These are phyloP conservation scores for Timandra comae DNA, from an alignment of 2,888 invertebrate species.

Conservation along the genomic window DNA sequence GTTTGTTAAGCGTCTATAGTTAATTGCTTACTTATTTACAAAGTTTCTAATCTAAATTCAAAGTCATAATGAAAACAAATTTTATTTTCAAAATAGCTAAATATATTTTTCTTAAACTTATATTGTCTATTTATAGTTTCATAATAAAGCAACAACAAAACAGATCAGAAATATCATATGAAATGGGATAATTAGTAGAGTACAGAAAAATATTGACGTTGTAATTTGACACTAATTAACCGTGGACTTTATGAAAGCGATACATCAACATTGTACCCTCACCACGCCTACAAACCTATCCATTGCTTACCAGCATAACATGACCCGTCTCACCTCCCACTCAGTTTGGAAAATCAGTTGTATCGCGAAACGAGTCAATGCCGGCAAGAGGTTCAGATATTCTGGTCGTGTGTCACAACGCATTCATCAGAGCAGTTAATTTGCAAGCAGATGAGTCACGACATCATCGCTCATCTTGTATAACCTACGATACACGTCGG, in stretches of 20 bases:
- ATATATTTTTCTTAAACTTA: too few species aligned
- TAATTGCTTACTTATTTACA: too few species aligned
- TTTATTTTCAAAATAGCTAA: too few species aligned
- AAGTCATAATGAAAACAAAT: too few species aligned
- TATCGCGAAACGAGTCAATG: constrained; percentile 14
- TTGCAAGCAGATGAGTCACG: constrained; percentile 68
- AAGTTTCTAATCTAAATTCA: too few species aligned
- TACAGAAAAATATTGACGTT: constrained; percentile 54
- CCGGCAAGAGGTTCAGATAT: constrained; percentile 28
- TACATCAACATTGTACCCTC: constrained; percentile 59
- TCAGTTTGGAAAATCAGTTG: constrained; percentile 18
- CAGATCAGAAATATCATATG: background rate
- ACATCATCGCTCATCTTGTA: constrained; percentile 68
- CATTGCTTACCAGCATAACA: constrained; percentile 33
- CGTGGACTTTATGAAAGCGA: constrained; percentile 62
- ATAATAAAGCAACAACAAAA: too few species aligned
- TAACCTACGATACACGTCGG: constrained; percentile 44
- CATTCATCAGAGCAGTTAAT: constrained; percentile 73
- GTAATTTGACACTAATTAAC: constrained; percentile 70
- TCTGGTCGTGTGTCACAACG: constrained; percentile 44
- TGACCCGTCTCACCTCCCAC: constrained; percentile 26
- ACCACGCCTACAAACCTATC: constrained; percentile 52
- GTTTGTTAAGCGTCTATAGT: too few species aligned
- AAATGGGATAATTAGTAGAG: constrained; percentile 14
- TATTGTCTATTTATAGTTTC: too few species aligned